Conservation (phyloP, 2,797 vertebrate genomes). For the Lateolabrax maculatus region DNA sequence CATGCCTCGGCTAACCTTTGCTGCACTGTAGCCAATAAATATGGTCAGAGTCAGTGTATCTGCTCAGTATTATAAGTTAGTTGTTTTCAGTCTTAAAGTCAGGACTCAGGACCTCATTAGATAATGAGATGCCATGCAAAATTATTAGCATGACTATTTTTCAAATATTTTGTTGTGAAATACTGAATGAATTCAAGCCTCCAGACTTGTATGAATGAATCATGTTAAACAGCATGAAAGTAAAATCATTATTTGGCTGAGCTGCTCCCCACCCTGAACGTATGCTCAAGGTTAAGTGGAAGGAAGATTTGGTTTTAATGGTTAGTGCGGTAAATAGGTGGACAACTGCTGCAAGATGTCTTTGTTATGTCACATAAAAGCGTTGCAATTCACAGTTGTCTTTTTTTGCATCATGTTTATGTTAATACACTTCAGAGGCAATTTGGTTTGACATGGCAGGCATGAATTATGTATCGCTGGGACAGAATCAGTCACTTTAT, state of each 20-base stretch:
- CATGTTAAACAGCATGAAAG: neutral
- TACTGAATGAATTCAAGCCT: neutral
- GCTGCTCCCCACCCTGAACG: neutral
- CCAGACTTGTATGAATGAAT: neutral
- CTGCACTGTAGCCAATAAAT: conserved; percentile 29
- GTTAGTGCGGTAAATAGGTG: neutral
- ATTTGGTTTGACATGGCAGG: conserved; percentile 32
- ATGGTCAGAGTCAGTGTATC: conserved; percentile 19
- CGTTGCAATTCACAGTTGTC: neutral
- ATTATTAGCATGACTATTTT: neutral
- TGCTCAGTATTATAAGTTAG: conserved; percentile 14
- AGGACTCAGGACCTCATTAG: neutral
- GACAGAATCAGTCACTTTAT: conserved; percentile 27
- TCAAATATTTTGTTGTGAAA: neutral
- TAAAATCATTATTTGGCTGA: neutral
- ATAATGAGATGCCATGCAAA: neutral
- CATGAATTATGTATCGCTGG: conserved; percentile 28
- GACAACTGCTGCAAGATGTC: conserved; percentile 5
- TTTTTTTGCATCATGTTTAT: conserved; percentile 38
- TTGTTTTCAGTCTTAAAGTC: conserved; percentile 1
- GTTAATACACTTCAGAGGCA: conserved; percentile 22
- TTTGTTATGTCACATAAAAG: conserved; percentile 22
- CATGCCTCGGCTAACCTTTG: conserved; percentile 36
- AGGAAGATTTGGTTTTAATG: neutral
- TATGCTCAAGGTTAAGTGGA: conserved; percentile 9